A percentile compares a stretch with the other conserved stretches of the same genome.
phyloP scores from a whole-genome alignment of 2,113 vertebrate species.

The Dolichotis patagonum region DNA sequence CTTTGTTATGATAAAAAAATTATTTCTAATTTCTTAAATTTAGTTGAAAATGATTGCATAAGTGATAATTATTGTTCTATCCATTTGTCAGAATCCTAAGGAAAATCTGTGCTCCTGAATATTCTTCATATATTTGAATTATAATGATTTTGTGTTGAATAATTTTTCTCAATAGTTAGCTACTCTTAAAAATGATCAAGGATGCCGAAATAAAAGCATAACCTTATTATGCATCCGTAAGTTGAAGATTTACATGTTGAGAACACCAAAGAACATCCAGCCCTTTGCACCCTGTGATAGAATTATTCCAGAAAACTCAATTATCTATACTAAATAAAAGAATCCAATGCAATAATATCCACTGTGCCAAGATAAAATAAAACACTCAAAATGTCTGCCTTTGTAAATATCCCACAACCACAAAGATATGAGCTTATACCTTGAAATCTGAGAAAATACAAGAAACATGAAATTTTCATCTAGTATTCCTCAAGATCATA shows the following conservation, averaged over 20 bases:
- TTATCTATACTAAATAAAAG: background rate
- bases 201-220: background rate
- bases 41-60: background rate
- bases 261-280: background rate
- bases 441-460: background rate
- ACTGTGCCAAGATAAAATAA: background rate
- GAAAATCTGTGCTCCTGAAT: background rate
- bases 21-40: background rate
- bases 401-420: background rate
- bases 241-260: background rate
- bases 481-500: background rate
- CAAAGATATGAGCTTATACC: background rate
- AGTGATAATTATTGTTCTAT: background rate
- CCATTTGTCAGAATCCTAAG: background rate
- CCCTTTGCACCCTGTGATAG: background rate
- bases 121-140: background rate
- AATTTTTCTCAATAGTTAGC: background rate
- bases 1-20: conserved; percentile 1
- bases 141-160: background rate
- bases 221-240: background rate
- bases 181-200: background rate
- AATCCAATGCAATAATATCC: background rate
- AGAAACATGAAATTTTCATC: background rate
- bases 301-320: background rate
- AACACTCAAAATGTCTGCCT: background rate